phyloP scores from a whole-genome alignment of 2,797 vertebrate species.

The Manis crassicaudata region DNA sequence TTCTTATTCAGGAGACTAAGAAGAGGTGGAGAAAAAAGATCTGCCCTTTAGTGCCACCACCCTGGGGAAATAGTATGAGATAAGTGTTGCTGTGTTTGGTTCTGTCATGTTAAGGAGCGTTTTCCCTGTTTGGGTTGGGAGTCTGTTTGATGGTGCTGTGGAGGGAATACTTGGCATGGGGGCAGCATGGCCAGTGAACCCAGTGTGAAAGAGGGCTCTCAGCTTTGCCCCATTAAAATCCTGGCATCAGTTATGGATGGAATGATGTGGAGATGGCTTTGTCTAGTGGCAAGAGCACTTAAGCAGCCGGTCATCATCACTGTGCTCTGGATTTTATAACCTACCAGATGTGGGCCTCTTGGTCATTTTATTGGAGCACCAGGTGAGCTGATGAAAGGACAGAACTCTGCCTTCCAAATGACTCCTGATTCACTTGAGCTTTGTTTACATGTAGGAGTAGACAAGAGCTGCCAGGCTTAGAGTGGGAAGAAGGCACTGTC shows the following conservation, averaged over 20 bases:
- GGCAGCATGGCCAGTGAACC: slow-evolving; percentile 17
- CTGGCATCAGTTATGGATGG: slow-evolving; percentile 26
- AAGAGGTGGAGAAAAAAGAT: slow-evolving; percentile 50
- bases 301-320: neutral
- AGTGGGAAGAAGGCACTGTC: neutral
- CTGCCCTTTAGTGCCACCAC: slow-evolving; percentile 39
- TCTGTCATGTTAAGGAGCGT: slow-evolving; percentile 19
- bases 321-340: slow-evolving; percentile 67
- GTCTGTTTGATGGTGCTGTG: neutral
- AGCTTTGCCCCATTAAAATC: slow-evolving; percentile 55
- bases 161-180: neutral
- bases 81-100: slow-evolving; percentile 68
- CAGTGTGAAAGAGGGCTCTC: slow-evolving; percentile 8
- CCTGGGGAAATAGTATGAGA: slow-evolving; percentile 55
- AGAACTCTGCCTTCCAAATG: slow-evolving; percentile 51
- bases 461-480: neutral
- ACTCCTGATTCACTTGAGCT: neutral
- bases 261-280: neutral
- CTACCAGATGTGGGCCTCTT: slow-evolving; percentile 67
- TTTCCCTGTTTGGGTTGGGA: slow-evolving; percentile 41
- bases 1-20: slow-evolving; percentile 69
- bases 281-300: slow-evolving; percentile 26
- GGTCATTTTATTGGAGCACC: slow-evolving; percentile 59
- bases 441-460: slow-evolving; percentile 53
- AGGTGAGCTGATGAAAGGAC: slow-evolving; percentile 69